These are phyloP conservation scores for Lasiurus borealis DNA, from an alignment of 2,113 vertebrate species.

Conservation along the genomic window DNA sequence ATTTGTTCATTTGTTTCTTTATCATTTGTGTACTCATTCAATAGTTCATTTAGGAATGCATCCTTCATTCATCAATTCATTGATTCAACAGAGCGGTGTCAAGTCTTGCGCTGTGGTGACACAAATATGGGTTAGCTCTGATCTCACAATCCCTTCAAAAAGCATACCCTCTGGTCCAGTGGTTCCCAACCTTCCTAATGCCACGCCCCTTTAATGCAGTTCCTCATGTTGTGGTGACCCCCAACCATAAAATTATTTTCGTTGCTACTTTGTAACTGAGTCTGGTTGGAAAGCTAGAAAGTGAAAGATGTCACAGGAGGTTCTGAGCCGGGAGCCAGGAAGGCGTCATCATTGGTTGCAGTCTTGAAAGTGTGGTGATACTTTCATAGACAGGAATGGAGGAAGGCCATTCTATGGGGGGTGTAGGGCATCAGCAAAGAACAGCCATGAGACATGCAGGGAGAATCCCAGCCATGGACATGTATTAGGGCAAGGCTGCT, in stretches of 20 bases:
- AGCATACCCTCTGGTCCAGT: not conserved
- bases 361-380: not conserved
- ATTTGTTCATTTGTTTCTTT: not conserved
- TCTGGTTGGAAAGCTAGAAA: not conserved
- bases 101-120: not conserved
- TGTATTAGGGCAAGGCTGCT: fast-evolving
- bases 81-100: not conserved
- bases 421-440: not conserved
- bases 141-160: not conserved
- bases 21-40: not conserved
- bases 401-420: not conserved
- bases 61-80: not conserved
- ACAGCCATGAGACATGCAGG: fast-evolving
- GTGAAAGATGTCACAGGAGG: not conserved
- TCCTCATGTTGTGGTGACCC: too few species aligned
- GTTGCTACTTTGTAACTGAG: too few species aligned
- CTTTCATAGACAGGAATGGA: too few species aligned
- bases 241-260: too few species aligned
- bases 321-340: not conserved
- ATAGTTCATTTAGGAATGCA: not conserved
- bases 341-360: not conserved
- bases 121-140: not conserved
- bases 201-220: too few species aligned
- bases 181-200: too few species aligned
- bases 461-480: not conserved